Base-by-base conservation (phyloP, 2,797 vertebrate species). In the Eospalax fontanierii region DNA sequence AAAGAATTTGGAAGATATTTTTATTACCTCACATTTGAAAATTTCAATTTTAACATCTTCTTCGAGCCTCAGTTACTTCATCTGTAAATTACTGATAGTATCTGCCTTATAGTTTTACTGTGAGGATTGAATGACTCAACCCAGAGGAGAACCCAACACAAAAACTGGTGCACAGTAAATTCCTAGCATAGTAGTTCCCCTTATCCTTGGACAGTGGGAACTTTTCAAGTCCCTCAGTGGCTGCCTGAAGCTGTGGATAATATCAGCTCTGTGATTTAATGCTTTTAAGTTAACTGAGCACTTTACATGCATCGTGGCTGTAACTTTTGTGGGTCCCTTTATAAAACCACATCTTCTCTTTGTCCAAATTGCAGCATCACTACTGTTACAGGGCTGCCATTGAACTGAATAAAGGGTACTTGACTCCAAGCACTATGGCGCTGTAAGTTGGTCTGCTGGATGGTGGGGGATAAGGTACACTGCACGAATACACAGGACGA, bases 1-100 rank as follows among this genome's bases (percentile, higher is more conserved):
- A 28, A 90, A 74, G 70, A 90, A 85, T 57, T 59, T 57, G 70
- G 38, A 21, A 75, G 19, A 46, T 75, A 26, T 28, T 46, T 46
- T 91, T 74, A 71, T 57, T 66, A 54, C 87, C 26, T 61, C 63
- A 30, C 18, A 43, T 75, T 82, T 85, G 90, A 54, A 92, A 38
- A 35, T 84, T 91, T 87, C 65, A 54, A 21, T 73, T 73, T 73
- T 59, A 70, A 59, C 5, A 12, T 70, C 63, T 54, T 54, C 80
- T 28, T 70, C 4, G 50, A n/a, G 63, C 3, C 46, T 89, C 43
- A 18, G 33, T 75, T 90, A 87, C 71, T 30, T 88, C 33, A 75
- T 28, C 30, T 4, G 22, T 40, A 33, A 70, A 28, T 33, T 33
- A 74, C 46, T 22, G 66, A 57, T 73, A 28, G 19, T 1, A 28